Evolutionary conservation across 2,113 vertebrate genomes (phyloP).

Genomic region (Sterna hirundo): DNA sequence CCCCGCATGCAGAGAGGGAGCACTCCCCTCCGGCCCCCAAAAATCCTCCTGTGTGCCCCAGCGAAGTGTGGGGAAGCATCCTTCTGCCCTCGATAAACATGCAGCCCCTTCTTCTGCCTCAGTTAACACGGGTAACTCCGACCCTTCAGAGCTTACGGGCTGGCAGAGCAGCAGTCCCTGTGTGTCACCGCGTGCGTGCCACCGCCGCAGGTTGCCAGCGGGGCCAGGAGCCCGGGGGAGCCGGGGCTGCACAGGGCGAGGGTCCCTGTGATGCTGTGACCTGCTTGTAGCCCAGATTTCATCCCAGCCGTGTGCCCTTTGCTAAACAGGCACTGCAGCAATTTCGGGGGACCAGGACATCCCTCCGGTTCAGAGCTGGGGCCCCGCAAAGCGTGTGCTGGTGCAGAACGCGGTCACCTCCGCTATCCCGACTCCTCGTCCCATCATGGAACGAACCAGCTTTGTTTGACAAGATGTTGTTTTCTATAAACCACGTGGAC

Average conservation of each 20-base stretch:
- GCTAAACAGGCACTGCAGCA: background rate
- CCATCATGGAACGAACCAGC: rapidly evolving
- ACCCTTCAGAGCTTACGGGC: rapidly evolving
- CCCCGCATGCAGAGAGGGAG: background rate
- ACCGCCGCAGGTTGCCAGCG: rapidly evolving
- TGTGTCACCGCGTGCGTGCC: rapidly evolving
- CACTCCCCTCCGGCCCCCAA: rapidly evolving
- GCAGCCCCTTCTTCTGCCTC: background rate
- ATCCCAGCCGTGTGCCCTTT: rapidly evolving
- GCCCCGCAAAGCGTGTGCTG: rapidly evolving
- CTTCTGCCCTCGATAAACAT: background rate
- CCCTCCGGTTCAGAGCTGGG: background rate
- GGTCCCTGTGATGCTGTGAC: background rate
- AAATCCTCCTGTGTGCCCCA: background rate
- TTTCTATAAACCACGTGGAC: background rate
- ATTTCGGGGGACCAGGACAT: background rate
- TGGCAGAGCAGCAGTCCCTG: background rate
- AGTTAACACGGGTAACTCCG: rapidly evolving
- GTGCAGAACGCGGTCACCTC: rapidly evolving
- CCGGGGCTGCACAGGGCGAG: background rate
- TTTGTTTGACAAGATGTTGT: background rate
- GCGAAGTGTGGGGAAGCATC: background rate
- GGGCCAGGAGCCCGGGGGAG: background rate
- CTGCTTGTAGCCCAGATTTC: background rate
- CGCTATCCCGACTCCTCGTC: rapidly evolving